Evolutionary conservation across 1,140 invertebrate genomes (phyloP).

Genomic region (Tribolium madens): DNA sequence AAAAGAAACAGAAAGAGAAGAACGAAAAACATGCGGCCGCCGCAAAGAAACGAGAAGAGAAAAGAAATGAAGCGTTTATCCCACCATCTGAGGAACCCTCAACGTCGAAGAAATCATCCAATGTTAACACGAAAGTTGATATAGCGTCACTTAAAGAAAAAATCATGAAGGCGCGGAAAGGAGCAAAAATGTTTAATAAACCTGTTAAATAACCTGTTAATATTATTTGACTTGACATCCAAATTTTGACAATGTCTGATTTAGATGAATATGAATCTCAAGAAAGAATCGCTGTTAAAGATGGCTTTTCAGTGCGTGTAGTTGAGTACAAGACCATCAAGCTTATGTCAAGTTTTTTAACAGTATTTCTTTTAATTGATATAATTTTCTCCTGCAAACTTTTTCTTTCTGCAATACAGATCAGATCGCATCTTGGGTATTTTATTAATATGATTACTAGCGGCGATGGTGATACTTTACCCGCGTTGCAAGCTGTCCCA

Average conservation of each 20-base stretch:
- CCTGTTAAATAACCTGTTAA: neutral
- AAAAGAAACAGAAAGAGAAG: conserved; percentile 79
- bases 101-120: conserved; percentile 50
- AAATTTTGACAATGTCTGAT: neutral
- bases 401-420: conserved; percentile 53
- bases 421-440: conserved; percentile 56
- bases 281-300: neutral
- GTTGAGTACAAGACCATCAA: neutral
- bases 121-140: conserved; percentile 68
- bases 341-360: neutral
- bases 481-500: conserved; percentile 53
- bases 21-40: conserved; percentile 80
- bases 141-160: conserved; percentile 79
- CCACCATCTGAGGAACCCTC: conserved; percentile 79
- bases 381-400: conserved; percentile 51
- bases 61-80: conserved; percentile 83
- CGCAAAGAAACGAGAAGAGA: conserved; percentile 79
- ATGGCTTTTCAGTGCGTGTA: neutral
- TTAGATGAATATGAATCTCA: neutral
- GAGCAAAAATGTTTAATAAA: conserved; percentile 48
- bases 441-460: conserved; percentile 60
- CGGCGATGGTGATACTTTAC: conserved; percentile 57
- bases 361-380: conserved; percentile 15
- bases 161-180: conserved; percentile 73
- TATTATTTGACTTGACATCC: neutral